Percentiles rank a stretch among this genome's conserved stretches.
phyloP scores from a whole-genome alignment of 37 sponge, comb jelly and placozoan genomes.

The Beroe forskalii region DNA sequence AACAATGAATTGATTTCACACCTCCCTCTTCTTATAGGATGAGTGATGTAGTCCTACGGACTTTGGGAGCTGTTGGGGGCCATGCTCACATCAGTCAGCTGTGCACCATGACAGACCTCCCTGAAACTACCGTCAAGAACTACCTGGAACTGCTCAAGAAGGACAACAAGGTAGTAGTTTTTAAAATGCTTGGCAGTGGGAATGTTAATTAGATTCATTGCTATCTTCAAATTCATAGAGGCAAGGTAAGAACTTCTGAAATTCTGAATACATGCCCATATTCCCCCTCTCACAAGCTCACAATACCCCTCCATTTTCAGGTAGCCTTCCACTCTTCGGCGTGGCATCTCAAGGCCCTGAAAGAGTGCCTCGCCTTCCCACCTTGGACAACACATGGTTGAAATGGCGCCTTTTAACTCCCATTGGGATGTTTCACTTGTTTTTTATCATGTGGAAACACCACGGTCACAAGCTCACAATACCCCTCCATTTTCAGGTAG shows the following conservation, averaged over 20 bases:
- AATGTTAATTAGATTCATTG: too few species aligned
- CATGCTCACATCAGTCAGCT: constrained; percentile 9
- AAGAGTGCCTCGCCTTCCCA: not conserved
- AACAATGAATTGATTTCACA: too few species aligned
- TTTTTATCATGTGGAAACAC: too few species aligned
- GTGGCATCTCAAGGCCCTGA: not conserved
- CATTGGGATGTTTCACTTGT: too few species aligned
- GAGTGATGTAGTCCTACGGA: not conserved
- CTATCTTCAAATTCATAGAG: too few species aligned
- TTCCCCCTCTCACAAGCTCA: too few species aligned
- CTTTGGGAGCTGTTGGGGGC: not conserved
- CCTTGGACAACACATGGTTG: not conserved
- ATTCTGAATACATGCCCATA: too few species aligned
- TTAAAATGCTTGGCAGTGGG: too few species aligned
- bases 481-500: constrained; percentile 11
- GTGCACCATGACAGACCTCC: not conserved
- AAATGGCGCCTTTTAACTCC: too few species aligned
- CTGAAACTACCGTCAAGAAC: not conserved
- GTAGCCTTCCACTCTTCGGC: constrained; percentile 12
- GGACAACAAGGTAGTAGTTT: constrained; percentile 46
- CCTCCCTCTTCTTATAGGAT: not conserved
- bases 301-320: not conserved
- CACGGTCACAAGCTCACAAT: too few species aligned
- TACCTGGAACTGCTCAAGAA: constrained; percentile 44
- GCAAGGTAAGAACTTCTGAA: too few species aligned